A percentile compares a stretch with the other conserved stretches of the same genome.
Conservation (phyloP, 2,113 vertebrate genomes). For the Peromyscus leucopus region DNA sequence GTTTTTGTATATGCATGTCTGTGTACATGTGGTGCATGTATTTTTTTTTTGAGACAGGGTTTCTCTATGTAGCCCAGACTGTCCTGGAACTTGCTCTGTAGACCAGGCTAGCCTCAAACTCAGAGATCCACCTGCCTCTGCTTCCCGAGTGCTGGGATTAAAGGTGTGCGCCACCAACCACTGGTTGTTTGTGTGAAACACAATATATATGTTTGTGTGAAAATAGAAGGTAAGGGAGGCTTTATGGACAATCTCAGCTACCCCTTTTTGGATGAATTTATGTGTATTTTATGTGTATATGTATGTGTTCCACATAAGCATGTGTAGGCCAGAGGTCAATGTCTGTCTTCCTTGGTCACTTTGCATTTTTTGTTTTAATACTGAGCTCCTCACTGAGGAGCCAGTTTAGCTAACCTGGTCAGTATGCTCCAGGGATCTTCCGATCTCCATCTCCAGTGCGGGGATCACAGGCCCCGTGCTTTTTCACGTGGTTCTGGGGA, state of each 20-base stretch:
- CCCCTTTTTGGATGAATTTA: background rate
- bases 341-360: background rate
- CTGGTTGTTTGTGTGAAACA: background rate
- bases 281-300: background rate
- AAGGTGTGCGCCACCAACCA: background rate
- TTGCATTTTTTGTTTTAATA: background rate
- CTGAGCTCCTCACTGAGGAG: background rate
- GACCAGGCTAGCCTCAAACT: background rate
- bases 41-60: background rate
- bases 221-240: background rate
- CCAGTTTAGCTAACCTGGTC: background rate
- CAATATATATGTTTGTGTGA: background rate
- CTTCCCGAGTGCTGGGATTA: background rate
- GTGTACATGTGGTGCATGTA: background rate
- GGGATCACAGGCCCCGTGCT: background rate
- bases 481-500: background rate
- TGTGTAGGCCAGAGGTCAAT: background rate
- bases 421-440: background rate
- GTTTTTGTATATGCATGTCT: too few species aligned
- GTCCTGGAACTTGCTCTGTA: background rate
- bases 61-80: background rate
- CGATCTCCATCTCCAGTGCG: background rate
- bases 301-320: background rate
- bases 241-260: background rate
- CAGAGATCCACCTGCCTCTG: background rate